Conservation (phyloP, 2,797 vertebrate genomes). For the Pseudochaenichthys georgianus region DNA sequence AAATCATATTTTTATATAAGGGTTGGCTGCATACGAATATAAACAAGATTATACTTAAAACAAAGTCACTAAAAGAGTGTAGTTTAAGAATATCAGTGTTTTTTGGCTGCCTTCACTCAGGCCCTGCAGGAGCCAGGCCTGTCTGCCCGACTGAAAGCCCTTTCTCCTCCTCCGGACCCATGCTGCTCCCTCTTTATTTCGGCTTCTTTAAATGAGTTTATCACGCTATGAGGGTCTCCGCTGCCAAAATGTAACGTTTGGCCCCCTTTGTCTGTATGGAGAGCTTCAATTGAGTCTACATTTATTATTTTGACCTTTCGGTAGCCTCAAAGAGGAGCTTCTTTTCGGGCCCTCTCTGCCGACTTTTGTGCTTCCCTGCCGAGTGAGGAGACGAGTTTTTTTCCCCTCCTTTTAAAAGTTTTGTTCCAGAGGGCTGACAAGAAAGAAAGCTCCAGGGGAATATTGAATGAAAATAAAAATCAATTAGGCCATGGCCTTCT, state of each 20-base stretch:
- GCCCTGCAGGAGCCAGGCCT: conserved; percentile 81
- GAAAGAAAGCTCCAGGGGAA: conserved; percentile 82
- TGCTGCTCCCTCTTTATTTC: conserved; percentile 86
- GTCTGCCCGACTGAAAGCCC: conserved; percentile 84
- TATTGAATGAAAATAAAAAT: conserved; percentile 89
- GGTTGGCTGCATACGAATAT: neutral
- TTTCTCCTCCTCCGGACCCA: conserved; percentile 82
- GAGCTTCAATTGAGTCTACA: conserved; percentile 91
- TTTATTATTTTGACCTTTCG: conserved; percentile 95
- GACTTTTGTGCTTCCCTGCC: conserved; percentile 83
- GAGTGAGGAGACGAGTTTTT: conserved; percentile 80
- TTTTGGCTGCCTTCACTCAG: conserved; percentile 41
- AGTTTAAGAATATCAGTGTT: conserved; percentile 21
- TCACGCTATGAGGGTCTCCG: conserved; percentile 87
- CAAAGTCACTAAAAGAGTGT: conserved; percentile 11
- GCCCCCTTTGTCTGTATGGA: conserved; percentile 84
- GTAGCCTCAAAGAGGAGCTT: conserved; percentile 85
- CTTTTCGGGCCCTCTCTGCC: conserved; percentile 76
- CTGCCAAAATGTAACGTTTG: conserved; percentile 90
- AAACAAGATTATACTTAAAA: neutral
- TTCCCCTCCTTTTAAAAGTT: conserved; percentile 76
- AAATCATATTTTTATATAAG: neutral
- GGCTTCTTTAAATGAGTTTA: conserved; percentile 90
- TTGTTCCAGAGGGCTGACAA: conserved; percentile 83
- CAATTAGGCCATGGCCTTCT: conserved; percentile 89